Base-by-base conservation (phyloP, 1,140 invertebrate species). In the Akabosia matsudoensis region DNA sequence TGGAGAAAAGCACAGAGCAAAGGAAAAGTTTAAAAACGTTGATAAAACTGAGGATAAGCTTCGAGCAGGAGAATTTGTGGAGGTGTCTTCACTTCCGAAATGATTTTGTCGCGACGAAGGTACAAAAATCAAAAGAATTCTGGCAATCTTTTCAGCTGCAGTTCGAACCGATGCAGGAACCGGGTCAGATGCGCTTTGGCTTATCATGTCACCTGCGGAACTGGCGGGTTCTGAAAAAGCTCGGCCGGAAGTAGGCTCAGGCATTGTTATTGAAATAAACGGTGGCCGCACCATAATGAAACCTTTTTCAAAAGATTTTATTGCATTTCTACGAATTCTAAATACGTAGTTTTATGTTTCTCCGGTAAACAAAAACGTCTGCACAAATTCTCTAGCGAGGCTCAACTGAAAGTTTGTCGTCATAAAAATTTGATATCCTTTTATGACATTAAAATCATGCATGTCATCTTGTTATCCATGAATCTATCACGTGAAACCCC, bases 1-100 rank as follows among this genome's bases (percentile, higher is more conserved):
- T 13, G 54, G 54, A 22, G 54, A 56, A 22, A 56, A 56, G 24
- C 54, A 56, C 54, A 56, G 24, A 22, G 4, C 4, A 22, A 16
- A 56, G 4, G 54, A 56, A 56, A 56, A 56, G 54, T 56, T 56
- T n/a, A 56, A 56, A 56, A 16, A 56, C 24, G 54, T 56, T 7
- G 54, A 56, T 22, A 56, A 4, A 13, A 56, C 24, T n/a, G n/a
- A 7, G 10, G 54, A 56, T 56, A 45, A 45, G 18, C 37, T 45
- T 7, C 10, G 7, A n/a, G 54, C 7, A n/a, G n/a, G n/a, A n/a
- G n/a, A n/a, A n/a, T 56, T 22, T 13, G n/a, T 16, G 3, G 7
- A 22, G 54, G 3, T 56, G 24, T 22, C 22, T 22, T 56, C 54
- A 22, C 24, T 22, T 56, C 4, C 4, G 3, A 13, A 13, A 56